These are phyloP conservation scores for Elysia crispata DNA, from an alignment of 2,888 invertebrate genomes.

Conservation along the genomic window DNA sequence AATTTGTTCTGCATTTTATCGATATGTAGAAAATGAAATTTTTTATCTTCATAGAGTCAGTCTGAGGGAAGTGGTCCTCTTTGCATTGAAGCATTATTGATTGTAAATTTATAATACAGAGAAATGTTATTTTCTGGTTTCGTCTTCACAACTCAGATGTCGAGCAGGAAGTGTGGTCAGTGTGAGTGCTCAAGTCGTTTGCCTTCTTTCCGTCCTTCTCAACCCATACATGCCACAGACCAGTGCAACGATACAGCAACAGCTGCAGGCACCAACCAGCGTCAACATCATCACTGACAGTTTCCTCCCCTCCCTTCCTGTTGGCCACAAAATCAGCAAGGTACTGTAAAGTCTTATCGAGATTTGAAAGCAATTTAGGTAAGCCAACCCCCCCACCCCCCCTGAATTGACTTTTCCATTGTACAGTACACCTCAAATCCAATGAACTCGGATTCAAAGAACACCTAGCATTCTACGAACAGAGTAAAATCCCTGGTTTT, in stretches of 20 bases:
- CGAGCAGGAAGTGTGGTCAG: constrained; percentile 92
- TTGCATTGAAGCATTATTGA: neutral
- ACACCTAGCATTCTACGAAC: too few relatives aligned
- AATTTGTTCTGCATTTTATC: too few relatives aligned
- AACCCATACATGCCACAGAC: constrained; percentile 95
- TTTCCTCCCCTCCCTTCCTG: constrained; percentile 81
- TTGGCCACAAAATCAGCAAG: constrained; percentile 90
- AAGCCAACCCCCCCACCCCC: too few relatives aligned
- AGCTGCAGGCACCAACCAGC: constrained; percentile 83
- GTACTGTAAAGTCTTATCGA: too few relatives aligned
- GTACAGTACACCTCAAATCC: too few relatives aligned
- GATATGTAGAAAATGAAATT: too few relatives aligned
- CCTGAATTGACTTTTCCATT: too few relatives aligned
- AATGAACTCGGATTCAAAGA: too few relatives aligned
- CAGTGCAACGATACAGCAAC: constrained; percentile 83
- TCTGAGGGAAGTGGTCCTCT: too few relatives aligned
- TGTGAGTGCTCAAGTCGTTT: constrained; percentile 88
- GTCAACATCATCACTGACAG: constrained; percentile 75
- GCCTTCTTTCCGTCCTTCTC: constrained; percentile 87
- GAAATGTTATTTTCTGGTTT: neutral
- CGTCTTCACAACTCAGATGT: neutral
- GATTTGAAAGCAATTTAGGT: too few relatives aligned
- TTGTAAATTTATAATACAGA: neutral
- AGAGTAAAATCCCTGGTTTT: too few relatives aligned
- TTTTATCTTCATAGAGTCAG: too few relatives aligned